phyloP scores from a whole-genome alignment of 2,888 invertebrate species.

The Cephus nigrinus region DNA sequence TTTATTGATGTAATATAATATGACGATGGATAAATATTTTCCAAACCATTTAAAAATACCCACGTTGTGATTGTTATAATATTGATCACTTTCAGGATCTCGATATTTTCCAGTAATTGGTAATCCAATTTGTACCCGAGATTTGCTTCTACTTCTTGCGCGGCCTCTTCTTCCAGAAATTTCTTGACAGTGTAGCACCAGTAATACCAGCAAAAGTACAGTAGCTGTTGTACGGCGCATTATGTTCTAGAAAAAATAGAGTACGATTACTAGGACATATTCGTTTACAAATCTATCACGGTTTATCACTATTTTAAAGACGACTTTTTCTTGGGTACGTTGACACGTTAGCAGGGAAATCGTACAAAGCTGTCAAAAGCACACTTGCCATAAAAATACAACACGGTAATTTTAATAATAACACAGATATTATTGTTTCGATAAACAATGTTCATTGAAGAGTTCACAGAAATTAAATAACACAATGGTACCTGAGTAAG shows the following conservation, averaged over 20 bases:
- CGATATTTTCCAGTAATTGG: slow-evolving; percentile 91
- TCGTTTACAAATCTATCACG: neutral
- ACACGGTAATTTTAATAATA: neutral
- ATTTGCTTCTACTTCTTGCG: slow-evolving; percentile 79
- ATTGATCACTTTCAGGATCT: slow-evolving; percentile 90
- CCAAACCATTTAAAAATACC: slow-evolving; percentile 54
- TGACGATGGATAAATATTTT: neutral
- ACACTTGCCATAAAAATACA: neutral
- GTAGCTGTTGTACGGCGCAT: slow-evolving; percentile 47
- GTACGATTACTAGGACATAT: neutral
- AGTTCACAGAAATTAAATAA: neutral
- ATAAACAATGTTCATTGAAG: neutral
- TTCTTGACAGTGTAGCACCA: slow-evolving; percentile 61
- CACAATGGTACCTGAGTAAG: neutral
- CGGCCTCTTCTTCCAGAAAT: slow-evolving; percentile 76
- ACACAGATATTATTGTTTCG: neutral
- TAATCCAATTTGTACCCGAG: slow-evolving; percentile 86
- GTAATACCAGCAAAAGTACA: slow-evolving; percentile 56
- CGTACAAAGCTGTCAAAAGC: neutral
- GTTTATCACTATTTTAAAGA: neutral
- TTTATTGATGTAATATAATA: neutral
- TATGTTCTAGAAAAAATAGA: neutral
- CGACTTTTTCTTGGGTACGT: neutral
- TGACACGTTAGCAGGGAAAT: neutral
- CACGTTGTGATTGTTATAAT: slow-evolving; percentile 90